These are phyloP conservation scores for Chiloscyllium punctatum DNA, from an alignment of 2,797 vertebrate genomes.

Conservation along the genomic window DNA sequence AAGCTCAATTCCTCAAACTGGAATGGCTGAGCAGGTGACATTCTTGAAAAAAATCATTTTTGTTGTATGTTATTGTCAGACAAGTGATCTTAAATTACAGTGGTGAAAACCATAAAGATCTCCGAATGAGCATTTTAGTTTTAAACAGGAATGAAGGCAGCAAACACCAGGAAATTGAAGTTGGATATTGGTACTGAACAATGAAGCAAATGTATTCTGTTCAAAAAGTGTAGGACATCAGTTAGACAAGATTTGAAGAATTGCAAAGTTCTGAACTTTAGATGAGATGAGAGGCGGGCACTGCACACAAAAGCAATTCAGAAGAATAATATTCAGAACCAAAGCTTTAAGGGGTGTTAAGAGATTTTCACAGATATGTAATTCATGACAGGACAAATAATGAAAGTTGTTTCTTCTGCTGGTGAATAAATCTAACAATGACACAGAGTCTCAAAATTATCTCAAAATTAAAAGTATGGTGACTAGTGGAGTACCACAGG, in stretches of 20 bases:
- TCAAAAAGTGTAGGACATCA: background rate
- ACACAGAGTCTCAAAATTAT: background rate
- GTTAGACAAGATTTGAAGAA: background rate
- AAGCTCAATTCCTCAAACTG: background rate
- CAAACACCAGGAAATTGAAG: background rate
- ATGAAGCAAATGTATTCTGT: background rate
- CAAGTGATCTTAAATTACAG: background rate
- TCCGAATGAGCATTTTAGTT: background rate
- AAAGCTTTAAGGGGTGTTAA: background rate
- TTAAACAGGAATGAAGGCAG: background rate
- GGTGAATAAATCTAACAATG: background rate
- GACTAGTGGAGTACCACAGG: no score
- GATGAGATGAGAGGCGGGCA: background rate
- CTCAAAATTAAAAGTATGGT: background rate
- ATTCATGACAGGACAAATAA: background rate
- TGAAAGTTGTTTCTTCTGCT: background rate
- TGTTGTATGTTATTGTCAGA: background rate
- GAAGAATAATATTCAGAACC: background rate
- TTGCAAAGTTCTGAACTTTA: background rate
- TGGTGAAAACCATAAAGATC: background rate
- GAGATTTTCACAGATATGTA: background rate
- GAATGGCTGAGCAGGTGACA: background rate
- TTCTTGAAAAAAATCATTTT: background rate
- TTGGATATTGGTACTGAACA: background rate
- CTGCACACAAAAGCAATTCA: background rate